Base-by-base conservation (phyloP, 2,888 invertebrate species). In the Cerastis leucographa region DNA sequence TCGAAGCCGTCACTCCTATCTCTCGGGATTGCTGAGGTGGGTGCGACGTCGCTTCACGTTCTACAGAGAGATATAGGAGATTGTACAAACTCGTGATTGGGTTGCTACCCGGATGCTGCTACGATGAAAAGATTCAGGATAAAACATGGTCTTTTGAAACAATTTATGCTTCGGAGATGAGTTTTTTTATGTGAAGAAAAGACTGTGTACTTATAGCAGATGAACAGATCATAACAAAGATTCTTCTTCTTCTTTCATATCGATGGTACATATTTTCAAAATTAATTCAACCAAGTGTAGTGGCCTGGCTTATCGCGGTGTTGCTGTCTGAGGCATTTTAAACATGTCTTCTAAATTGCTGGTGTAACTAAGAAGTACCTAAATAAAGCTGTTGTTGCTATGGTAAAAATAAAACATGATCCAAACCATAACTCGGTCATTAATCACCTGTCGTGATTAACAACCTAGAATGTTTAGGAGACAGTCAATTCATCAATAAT, bases 21-120 rank as follows among this genome's bases (percentile, higher is more conserved):
- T 69, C 40, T 35, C 42, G 68, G 51, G 29, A 69, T 75, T 74
- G 44, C 64, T 85, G 87, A 86, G 83, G 79, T 77, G 83, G 86
- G 87, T 87, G 65, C 62, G 84, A 85, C 84, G 81, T 81, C 76
- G 42, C 65, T 49, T 40, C 78, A 83, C 74, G 72, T 76, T 62
- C 74, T 62, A 62, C 68, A 70, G 72, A 87, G 76, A 67, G 69
- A 77, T 62, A 19, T 8, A n/a, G 22, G 76, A 77, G 74, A 86
- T 83, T 80, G 77, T 81, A 77, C 64, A 42, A 85, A 85, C 82
- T 72, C 35, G 71, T 71, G 71, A 85, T 76, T 76, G 85, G 64
- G 49, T 64, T 65, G 65, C 35, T 69, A 59, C 51, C n/a, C 22
- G 54, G 56, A n/a, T 59, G 35, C 12, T 67, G 40, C 3, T 62